A percentile compares a stretch with the other conserved stretches of the same genome.
Evolutionary conservation across 2,797 vertebrate genomes (phyloP).

Genomic region (Microcaecilia unicolor): DNA sequence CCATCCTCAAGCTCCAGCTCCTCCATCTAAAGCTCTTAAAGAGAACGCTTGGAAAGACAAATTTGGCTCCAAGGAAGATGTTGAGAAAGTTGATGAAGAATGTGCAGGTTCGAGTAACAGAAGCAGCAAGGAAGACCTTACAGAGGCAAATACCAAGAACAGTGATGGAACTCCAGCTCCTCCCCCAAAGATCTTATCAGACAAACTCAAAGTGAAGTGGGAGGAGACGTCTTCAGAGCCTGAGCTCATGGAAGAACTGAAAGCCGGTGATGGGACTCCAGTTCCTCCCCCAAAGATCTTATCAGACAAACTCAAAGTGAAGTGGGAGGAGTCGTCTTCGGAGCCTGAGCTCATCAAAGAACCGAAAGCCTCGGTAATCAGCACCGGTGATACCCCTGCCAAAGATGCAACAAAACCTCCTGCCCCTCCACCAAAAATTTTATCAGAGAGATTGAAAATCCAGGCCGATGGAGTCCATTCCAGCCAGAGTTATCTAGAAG

Average conservation of each 20-base stretch:
- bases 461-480: conserved; percentile 1
- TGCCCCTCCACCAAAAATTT: conserved; percentile 34
- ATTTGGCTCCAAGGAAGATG: conserved; percentile 9
- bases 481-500: conserved; percentile 3
- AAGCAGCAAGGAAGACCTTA: conserved; percentile 13
- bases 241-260: conserved; percentile 33
- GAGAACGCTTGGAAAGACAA: conserved; percentile 13
- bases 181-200: conserved; percentile 26
- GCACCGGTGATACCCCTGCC: conserved; percentile 16
- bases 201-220: conserved; percentile 65
- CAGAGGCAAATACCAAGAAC: conserved; percentile 10
- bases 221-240: conserved; percentile 35
- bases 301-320: conserved; percentile 53
- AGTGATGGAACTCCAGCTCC: conserved; percentile 19
- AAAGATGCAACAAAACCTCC: conserved; percentile 33
- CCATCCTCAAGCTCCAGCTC: conserved; percentile 6
- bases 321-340: conserved; percentile 53
- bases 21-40: conserved; percentile 23
- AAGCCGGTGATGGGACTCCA: conserved; percentile 15
- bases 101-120: conserved; percentile 11
- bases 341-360: conserved; percentile 32
- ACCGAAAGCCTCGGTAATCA: too few species aligned
- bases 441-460: conserved; percentile 41
- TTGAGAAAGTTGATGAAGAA: conserved; percentile 10
- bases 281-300: conserved; percentile 28